Base-by-base conservation (phyloP, 1,140 invertebrate species). In the Bombus sylvicola region DNA sequence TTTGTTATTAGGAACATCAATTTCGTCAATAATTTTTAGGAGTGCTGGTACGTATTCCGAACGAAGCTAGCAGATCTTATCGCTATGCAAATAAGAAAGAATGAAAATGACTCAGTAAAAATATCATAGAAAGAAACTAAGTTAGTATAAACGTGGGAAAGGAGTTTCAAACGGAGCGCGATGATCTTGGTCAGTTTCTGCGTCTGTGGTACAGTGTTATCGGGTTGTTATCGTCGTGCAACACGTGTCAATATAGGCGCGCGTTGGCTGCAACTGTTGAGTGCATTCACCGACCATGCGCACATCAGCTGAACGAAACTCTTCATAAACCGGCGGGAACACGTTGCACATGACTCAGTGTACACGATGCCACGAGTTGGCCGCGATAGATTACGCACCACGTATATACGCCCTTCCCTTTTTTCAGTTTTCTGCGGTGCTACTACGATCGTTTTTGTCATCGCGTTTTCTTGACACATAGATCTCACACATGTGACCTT, bases 201-300 rank as follows among this genome's bases (percentile, higher is more conserved):
- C 76, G 83, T 71, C 83, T 37, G 53, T 47, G n/a, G 37, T 59
- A 68, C 68, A 79, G 25, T 84, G 83, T 84, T 84, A 84, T 84
- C 75, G 73, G 62, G 62, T 74, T 68, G 66, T 79, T 79, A 84
- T 84, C 83, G 71, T 73, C 68, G 57, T 72, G 86, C 76, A 85
- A 83, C 76, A 79, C 79, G 79, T 86, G 84, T 86, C 79, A 41
- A 81, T 86, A 81, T 81, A 76, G 71, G 28, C 79, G 62, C 78
- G 69, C 64, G 39, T 74, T 73, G 78, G 68, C 59, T 69, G 78
- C 39, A 28, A 37, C 41, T 47, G 43, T 28, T 73, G 79, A 64
- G 81, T 87, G 81, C 86, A 87, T 84, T 87, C 81, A 84, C 86
- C 71, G 86, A 87, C 81, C 86, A 87, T 79, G 86, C 82, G 86